Evolutionary conservation across 2,888 invertebrate species (phyloP), one percentile per base, ranked within the genome.

Genomic region (Ametastegia equiseti): DNA sequence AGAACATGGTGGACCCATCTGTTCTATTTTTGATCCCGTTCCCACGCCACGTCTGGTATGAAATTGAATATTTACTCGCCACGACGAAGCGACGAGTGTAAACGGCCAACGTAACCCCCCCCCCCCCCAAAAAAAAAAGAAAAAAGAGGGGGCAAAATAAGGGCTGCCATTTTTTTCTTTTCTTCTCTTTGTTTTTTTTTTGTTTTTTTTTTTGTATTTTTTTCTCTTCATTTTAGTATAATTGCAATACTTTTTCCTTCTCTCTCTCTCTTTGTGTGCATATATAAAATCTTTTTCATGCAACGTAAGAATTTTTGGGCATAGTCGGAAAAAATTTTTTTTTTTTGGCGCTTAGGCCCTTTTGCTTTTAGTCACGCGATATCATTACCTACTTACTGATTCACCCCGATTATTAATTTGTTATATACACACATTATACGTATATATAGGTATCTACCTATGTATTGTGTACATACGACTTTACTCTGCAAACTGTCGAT

Each of bases 1-100:
- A 75, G 75, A 33, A 45, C 27, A 50, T 4, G 39, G 42, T 23
- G 36, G 11, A 23, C 23, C 27, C 78, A 60, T 57, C 78, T 57
- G 78, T 78, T 60, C 19, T 60, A 63, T 75, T 75, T 75, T 75
- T 75, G 60, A 78, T 57, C 78, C 60, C 42, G 78, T 78, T 78
- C 63, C 78, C 63, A 78, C 78, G 78, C 75, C 71, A n/a, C 47
- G 63, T 63, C 78, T 78, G 60, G 23, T 45, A 78, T 42, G 15
- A 78, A 78, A 78, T 78, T 78, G 36, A 60, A 60, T 78, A 78
- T 78, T 78, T 78, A 60, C 45, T 42, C 60, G n/a, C 42, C 30
- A 19, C 60, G 50, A 33, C 57, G 42, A 50, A 36, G 39, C 42
- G 39, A 27, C 39, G 15, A 47, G 60, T 60, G 39, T 30, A 45